phyloP scores from a whole-genome alignment of 2,797 vertebrate genomes.

The Rhodeus uyekii region DNA sequence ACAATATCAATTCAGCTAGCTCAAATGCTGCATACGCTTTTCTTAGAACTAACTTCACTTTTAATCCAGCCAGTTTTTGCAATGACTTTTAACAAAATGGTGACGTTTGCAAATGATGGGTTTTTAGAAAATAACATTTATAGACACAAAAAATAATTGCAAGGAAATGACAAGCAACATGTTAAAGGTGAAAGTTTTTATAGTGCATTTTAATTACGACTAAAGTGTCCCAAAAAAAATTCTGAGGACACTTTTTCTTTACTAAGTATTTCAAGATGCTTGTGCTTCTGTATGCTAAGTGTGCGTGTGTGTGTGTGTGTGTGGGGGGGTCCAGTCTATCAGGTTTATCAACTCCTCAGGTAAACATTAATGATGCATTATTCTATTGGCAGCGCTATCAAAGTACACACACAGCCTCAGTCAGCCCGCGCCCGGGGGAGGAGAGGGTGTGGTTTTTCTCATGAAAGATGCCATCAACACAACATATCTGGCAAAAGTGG shows the following conservation, averaged over 20 bases:
- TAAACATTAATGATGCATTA: conserved; percentile 70
- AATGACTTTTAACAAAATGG: not conserved
- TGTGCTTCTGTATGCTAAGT: not conserved
- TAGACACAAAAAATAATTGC: not conserved
- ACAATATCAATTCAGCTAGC: not conserved
- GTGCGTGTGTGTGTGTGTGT: not conserved
- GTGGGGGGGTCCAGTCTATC: conserved; percentile 69
- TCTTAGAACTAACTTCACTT: not conserved
- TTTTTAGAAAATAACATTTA: not conserved
- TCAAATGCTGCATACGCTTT: not conserved
- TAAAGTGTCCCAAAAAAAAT: not conserved
- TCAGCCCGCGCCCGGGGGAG: conserved; percentile 55
- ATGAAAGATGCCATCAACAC: conserved; percentile 52
- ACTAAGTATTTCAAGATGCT: not conserved
- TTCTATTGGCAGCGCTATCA: conserved; percentile 67
- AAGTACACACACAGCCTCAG: conserved; percentile 55
- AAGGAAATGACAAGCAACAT: not conserved
- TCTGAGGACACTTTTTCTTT: not conserved
- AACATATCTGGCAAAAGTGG: conserved; percentile 40
- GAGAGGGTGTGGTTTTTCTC: conserved; percentile 51
- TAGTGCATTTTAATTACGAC: not conserved
- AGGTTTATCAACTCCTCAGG: conserved; percentile 75
- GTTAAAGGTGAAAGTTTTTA: not conserved
- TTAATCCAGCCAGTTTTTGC: too few relatives aligned
- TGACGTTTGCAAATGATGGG: too few relatives aligned